phyloP scores from a whole-genome alignment of 37 sponge, comb jelly and placozoan species.

The Axinella damicornis region DNA sequence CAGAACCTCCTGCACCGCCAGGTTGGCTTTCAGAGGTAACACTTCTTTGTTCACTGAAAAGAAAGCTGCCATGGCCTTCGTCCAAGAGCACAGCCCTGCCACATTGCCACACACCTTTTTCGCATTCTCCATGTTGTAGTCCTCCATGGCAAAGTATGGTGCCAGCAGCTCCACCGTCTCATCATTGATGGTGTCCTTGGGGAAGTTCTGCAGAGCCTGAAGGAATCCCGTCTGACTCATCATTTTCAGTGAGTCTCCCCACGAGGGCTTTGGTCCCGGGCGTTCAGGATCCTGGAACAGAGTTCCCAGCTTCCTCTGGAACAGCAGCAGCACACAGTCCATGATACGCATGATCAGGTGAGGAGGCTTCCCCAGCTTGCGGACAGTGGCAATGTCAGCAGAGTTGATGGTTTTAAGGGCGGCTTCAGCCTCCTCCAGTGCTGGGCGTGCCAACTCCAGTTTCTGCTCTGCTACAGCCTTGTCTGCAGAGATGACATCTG shows the following conservation, averaged over 20 bases:
- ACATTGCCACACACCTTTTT: conserved; percentile 99
- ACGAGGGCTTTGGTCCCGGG: conserved; percentile 90
- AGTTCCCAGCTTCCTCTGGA: conserved; percentile 70
- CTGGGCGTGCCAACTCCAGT: conserved; percentile 93
- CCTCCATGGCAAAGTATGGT: conserved; percentile 96
- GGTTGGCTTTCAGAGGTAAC: conserved; percentile 98
- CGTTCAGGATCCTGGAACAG: conserved; percentile 81
- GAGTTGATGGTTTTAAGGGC: conserved; percentile 99
- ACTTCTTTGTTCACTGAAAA: conserved; percentile 97
- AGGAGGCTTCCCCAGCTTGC: conserved; percentile 97
- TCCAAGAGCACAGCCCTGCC: conserved; percentile 99
- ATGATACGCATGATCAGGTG: conserved; percentile 99
- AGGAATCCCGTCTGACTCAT: conserved; percentile 95
- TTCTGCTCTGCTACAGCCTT: conserved; percentile 94
- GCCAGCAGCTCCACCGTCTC: conserved; percentile 97
- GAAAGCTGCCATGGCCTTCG: conserved; percentile 94
- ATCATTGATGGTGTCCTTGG: conserved; percentile 97
- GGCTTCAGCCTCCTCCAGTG: conserved; percentile 95
- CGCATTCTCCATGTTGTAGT: conserved; percentile 92
- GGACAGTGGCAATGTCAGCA: conserved; percentile 95
- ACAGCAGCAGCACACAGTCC: conserved; percentile 97
- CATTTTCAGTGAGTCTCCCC: conserved; percentile 97
- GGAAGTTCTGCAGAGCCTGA: conserved; percentile 85
- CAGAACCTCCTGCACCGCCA: conserved; percentile 86
- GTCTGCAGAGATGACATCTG: conserved; percentile 93